Evolutionary conservation across 2,888 invertebrate species (phyloP).

Genomic region (Lordiphosa fenestrarum): DNA sequence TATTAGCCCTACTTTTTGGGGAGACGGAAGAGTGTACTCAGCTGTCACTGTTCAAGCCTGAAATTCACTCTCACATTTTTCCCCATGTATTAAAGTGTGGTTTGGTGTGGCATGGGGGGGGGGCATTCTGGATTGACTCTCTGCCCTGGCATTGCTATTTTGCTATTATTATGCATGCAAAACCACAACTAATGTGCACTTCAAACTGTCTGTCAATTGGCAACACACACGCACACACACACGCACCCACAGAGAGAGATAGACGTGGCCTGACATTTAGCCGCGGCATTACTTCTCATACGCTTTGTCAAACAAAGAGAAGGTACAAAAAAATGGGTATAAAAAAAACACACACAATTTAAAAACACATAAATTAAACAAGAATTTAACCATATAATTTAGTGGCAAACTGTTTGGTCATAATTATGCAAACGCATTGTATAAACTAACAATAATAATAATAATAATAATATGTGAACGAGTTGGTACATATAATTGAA

Average conservation of each 20-base stretch:
- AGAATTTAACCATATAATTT: no score
- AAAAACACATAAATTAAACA: neutral
- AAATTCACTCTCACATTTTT: no score
- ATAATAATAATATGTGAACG: neutral
- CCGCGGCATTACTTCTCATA: slow-evolving; percentile 4
- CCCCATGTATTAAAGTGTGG: no score
- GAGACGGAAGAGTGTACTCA: no score
- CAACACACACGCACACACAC: slow-evolving; percentile 19
- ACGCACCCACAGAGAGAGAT: neutral
- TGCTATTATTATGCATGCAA: slow-evolving; percentile 53
- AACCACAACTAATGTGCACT: slow-evolving; percentile 67
- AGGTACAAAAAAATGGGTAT: neutral
- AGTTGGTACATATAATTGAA: neutral
- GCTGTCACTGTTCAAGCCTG: no score
- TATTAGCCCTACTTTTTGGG: no score
- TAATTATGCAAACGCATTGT: neutral
- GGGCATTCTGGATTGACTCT: no score
- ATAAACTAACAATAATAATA: neutral
- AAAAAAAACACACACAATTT: no score
- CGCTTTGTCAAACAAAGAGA: no score
- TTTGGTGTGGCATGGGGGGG: no score
- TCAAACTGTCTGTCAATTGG: slow-evolving; percentile 62
- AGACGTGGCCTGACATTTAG: slow-evolving; percentile 4
- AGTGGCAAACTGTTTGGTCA: neutral
- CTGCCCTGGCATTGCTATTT: slow-evolving; percentile 18